phyloP scores from a whole-genome alignment of 2,797 vertebrate genomes.

The Cheirogaleus major region DNA sequence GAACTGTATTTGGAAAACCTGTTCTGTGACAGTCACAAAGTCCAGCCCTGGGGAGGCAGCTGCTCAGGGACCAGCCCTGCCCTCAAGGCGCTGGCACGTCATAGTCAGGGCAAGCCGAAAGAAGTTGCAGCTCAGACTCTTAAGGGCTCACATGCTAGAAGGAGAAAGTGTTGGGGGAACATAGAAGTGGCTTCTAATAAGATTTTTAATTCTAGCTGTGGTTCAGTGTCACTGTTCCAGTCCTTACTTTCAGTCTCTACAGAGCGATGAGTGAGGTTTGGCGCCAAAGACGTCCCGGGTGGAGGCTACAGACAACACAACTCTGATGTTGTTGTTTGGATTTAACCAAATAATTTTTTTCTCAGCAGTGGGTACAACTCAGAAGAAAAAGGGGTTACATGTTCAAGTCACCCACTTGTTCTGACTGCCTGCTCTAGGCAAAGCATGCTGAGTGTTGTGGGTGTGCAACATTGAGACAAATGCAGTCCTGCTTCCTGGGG shows the following conservation, averaged over 20 bases:
- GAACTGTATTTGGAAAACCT: not conserved
- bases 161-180: too few species aligned
- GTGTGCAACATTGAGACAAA: not conserved
- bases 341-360: not conserved
- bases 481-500: not conserved
- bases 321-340: not conserved
- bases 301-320: too few species aligned
- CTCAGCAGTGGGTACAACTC: not conserved
- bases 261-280: not conserved
- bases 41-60: not conserved
- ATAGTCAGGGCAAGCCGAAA: not conserved
- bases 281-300: not conserved
- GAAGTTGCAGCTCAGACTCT: too few species aligned
- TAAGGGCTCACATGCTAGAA: not conserved
- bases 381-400: not conserved
- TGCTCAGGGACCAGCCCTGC: not conserved
- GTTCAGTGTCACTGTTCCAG: not conserved
- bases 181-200: not conserved
- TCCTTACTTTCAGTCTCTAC: not conserved
- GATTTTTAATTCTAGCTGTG: not conserved
- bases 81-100: rapidly evolving
- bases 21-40: not conserved
- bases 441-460: not conserved
- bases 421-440: not conserved
- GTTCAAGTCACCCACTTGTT: not conserved